Conservation (phyloP, 2,888 invertebrate species). For the Allolobophora icterica region DNA sequence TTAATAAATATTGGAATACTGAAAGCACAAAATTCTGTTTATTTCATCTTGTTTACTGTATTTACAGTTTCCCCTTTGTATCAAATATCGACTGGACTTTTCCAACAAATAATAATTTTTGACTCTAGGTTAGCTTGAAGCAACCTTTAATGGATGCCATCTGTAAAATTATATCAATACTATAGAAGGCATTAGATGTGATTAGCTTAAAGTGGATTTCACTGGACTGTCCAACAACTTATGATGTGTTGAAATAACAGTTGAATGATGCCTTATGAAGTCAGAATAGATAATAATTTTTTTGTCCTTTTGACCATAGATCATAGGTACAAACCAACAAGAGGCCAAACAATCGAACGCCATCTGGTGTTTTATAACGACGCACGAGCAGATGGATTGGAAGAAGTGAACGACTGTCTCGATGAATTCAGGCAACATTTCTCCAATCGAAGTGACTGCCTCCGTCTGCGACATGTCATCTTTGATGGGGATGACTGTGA, state of each 20-base stretch:
- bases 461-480: neutral
- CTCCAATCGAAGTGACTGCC: neutral
- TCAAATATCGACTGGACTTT: too few relatives aligned
- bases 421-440: neutral
- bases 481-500: neutral
- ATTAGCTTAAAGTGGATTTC: too few relatives aligned
- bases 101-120: too few relatives aligned
- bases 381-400: conserved; percentile 10
- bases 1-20: neutral
- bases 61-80: neutral
- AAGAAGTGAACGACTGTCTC: neutral
- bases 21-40: neutral
- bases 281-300: too few relatives aligned
- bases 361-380: neutral
- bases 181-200: too few relatives aligned
- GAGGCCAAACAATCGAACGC: neutral
- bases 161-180: too few relatives aligned
- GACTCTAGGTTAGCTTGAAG: too few relatives aligned
- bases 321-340: neutral
- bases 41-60: neutral
- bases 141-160: too few relatives aligned
- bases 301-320: conserved; percentile 8
- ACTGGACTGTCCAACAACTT: too few relatives aligned
- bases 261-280: neutral
- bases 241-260: too few relatives aligned